A percentile compares a stretch with the other conserved stretches of the same genome.
These are phyloP conservation scores for Cancer borealis DNA, from an alignment of 2,888 invertebrate species.

Conservation along the genomic window DNA sequence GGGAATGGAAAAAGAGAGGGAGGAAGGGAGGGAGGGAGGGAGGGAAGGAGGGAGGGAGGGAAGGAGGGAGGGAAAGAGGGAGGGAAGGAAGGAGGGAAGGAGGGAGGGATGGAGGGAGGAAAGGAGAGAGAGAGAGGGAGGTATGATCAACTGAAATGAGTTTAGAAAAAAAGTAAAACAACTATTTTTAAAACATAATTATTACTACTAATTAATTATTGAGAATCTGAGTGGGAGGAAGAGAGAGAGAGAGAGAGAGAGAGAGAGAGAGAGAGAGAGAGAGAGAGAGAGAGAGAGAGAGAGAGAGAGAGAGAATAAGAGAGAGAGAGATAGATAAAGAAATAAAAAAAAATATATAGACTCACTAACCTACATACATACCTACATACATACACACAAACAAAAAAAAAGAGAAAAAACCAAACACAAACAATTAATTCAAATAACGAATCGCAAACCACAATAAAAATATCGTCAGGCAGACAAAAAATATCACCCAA, in stretches of 20 bases:
- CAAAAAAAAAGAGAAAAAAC: background rate
- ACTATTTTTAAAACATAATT: background rate
- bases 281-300: conserved; percentile 7
- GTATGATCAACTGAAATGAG: background rate
- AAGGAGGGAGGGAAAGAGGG: too few species aligned
- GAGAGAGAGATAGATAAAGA: background rate
- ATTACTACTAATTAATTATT: background rate
- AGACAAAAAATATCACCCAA: background rate
- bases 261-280: conserved; percentile 21
- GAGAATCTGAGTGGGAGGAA: background rate
- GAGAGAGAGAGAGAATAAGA: conserved; percentile 40
- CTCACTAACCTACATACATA: background rate
- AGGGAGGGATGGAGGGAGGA: background rate
- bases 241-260: conserved; percentile 32
- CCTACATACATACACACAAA: background rate
- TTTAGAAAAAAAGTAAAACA: background rate
- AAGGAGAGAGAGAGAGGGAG: background rate
- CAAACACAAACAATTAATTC: background rate
- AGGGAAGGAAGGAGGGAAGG: too few species aligned
- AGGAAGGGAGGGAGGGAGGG: too few species aligned
- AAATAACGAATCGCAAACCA: background rate
- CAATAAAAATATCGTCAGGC: background rate
- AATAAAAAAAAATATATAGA: background rate
- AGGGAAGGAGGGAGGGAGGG: too few species aligned
- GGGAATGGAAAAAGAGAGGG: background rate